These are phyloP conservation scores for Lepilemur septentrionalis DNA, from an alignment of 2,797 vertebrate species.

Conservation along the genomic window DNA sequence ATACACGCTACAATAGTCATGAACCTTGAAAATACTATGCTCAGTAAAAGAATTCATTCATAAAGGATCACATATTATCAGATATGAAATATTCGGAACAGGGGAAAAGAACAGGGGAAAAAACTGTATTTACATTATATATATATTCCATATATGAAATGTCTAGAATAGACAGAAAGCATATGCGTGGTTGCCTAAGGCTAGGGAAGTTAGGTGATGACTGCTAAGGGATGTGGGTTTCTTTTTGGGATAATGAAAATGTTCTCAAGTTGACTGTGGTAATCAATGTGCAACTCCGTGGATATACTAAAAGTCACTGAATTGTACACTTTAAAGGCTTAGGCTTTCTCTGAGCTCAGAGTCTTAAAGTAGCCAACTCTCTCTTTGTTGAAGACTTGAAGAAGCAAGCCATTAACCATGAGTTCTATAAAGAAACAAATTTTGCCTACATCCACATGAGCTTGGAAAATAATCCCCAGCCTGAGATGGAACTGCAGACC, in stretches of 20 bases:
- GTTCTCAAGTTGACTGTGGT: background rate
- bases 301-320: background rate
- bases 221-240: background rate
- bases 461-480: background rate
- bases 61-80: background rate
- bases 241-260: background rate
- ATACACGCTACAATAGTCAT: background rate
- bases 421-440: background rate
- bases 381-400: background rate
- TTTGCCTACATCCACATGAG: background rate
- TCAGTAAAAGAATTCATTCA: background rate
- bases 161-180: background rate
- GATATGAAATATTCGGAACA: background rate
- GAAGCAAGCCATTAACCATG: background rate
- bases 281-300: background rate
- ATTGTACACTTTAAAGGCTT: background rate
- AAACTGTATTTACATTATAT: background rate
- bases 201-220: background rate
- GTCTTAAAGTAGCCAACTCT: background rate
- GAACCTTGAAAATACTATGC: background rate
- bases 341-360: background rate
- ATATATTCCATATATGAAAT: background rate
- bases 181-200: background rate
- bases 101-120: background rate
- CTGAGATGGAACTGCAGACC: background rate